phyloP scores from a whole-genome alignment of 2,113 vertebrate genomes.

The Coptodon bakossiorum region DNA sequence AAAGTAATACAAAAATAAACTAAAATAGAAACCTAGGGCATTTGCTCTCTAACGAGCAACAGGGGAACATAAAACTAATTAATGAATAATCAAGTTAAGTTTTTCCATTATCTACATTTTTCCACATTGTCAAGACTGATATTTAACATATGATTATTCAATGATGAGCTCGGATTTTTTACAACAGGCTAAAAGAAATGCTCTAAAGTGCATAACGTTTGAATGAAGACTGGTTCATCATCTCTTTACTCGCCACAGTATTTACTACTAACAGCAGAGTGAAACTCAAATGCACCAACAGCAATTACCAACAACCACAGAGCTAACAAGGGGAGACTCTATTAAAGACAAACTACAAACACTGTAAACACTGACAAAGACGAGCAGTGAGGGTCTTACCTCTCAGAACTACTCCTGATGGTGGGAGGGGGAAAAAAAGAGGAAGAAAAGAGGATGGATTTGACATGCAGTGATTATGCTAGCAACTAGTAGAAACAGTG shows the following conservation, averaged over 20 bases:
- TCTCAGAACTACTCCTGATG: constrained; percentile 58
- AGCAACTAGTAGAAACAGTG: not conserved
- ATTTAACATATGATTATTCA: not conserved
- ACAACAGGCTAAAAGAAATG: not conserved
- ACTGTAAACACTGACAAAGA: not conserved
- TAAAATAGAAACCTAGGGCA: not conserved
- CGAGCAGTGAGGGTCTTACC: constrained; percentile 50
- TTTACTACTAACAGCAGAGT: not conserved
- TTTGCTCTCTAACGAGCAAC: not conserved
- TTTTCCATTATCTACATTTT: not conserved
- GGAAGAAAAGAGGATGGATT: constrained; percentile 7
- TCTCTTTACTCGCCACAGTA: not conserved
- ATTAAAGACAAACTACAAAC: not conserved
- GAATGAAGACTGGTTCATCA: not conserved
- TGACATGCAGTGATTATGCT: not conserved
- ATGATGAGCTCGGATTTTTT: not conserved
- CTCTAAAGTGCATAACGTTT: not conserved
- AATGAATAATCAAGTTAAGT: not conserved
- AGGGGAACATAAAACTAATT: not conserved
- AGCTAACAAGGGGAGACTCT: not conserved
- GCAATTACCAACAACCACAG: not conserved
- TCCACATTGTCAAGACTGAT: not conserved
- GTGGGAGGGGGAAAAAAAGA: constrained; percentile 16
- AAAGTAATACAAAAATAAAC: not conserved
- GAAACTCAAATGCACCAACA: not conserved